These are phyloP conservation scores for Lingula anatina DNA, from an alignment of 2,888 invertebrate species.

Conservation along the genomic window DNA sequence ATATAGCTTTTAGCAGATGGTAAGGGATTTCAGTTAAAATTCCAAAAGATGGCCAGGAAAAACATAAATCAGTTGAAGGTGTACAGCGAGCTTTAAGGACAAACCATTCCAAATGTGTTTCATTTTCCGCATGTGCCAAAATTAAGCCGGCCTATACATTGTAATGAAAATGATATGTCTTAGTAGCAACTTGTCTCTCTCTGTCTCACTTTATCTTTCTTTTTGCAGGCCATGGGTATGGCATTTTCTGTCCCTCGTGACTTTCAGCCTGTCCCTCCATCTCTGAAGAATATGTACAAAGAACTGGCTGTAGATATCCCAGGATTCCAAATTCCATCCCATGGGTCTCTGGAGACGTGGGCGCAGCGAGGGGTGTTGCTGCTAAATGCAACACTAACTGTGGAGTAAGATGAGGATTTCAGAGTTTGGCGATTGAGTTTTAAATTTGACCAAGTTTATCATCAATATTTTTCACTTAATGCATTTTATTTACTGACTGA, in stretches of 20 bases:
- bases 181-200: too few species aligned
- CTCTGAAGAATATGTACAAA: slow-evolving; percentile 48
- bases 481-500: background rate
- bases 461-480: background rate
- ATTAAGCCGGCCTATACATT: background rate
- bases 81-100: too few species aligned
- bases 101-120: background rate
- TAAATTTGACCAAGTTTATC: background rate
- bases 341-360: slow-evolving; percentile 41
- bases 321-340: slow-evolving; percentile 28
- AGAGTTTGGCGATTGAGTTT: background rate
- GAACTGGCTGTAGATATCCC: slow-evolving; percentile 57
- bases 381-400: slow-evolving; percentile 43
- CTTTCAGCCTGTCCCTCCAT: slow-evolving; percentile 28
- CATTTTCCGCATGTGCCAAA: background rate
- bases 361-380: slow-evolving; percentile 38
- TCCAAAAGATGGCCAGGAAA: too few species aligned
- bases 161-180: too few species aligned
- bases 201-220: too few species aligned
- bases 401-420: slow-evolving; percentile 27
- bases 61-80: too few species aligned
- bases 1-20: too few species aligned
- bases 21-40: too few species aligned
- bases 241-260: slow-evolving; percentile 41
- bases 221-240: slow-evolving; percentile 41